Base-by-base conservation (phyloP, 2,113 vertebrate species). In the Chelonoidis abingdonii region DNA sequence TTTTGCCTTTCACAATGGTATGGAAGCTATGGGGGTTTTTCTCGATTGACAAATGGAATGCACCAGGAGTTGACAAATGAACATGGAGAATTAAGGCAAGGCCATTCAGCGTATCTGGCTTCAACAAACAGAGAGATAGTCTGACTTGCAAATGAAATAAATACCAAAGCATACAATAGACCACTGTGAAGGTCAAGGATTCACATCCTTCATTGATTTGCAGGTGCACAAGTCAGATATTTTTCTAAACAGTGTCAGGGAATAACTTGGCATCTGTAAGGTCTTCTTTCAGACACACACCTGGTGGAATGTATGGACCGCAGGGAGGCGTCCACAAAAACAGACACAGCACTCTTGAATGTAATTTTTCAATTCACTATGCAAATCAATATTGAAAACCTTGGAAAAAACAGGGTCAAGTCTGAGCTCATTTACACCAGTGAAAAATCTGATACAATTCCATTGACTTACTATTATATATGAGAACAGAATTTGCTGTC, bases 341-440 rank as follows among this genome's bases (percentile, higher is more conserved):
- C 5, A 87, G 52, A 3, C 47, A 69, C 17, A 72, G 89, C 50
- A 35, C 22, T 83, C 6, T 59, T 54, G 24, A 25, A 17, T 21
- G 3, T 5, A 89, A 56, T 49, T 50, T 62, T 22, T 49, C 17
- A 12, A 1, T 29, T 85, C 81, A 50, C 2, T 11, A 22, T 8
- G 53, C 11, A 86, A 41, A 84, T 65, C 59, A 84, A 14, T 41
- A 41, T 14, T 49, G 47, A 69, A 10, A 10, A 5, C 2, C 84
- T 80, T 90, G 8, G 29, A 10, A 1, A 24, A 89, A 3, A 57
- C 83, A 78, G 9, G 9, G 12, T 6, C 21, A 90, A 69, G 44
- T 5, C 3, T 54, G 0, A 10, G 27, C 50, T 52, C 24, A 53
- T 62, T 83, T 54, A 19, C 0, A 1, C 16, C 24, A n/a, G 0